These are phyloP conservation scores for Mimachlamys varia DNA, from an alignment of 2,888 invertebrate genomes.

Conservation along the genomic window DNA sequence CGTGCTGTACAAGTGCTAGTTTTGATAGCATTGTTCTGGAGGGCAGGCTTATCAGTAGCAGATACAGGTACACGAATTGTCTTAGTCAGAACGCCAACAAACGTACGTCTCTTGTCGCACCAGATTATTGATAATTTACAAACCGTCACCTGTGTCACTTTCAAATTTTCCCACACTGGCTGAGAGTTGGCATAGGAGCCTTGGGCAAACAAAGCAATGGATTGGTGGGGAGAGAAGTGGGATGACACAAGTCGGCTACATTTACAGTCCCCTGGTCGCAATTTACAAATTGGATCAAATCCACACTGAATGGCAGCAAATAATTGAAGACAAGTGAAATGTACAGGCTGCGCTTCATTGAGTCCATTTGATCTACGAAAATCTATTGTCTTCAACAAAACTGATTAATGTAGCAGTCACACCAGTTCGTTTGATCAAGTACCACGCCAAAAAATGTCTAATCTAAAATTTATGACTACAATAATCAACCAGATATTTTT, in stretches of 20 bases:
- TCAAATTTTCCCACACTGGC: constrained; percentile 15
- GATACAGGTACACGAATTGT: not conserved
- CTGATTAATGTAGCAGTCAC: not conserved
- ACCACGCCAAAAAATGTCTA: not conserved
- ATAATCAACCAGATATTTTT: not conserved
- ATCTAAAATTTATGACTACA: not conserved
- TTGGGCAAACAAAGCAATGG: constrained; percentile 28
- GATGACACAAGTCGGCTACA: not conserved
- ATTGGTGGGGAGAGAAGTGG: not conserved
- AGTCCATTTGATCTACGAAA: constrained; percentile 17
- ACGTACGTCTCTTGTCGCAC: not conserved
- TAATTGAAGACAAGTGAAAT: not conserved
- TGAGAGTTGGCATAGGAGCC: constrained; percentile 18
- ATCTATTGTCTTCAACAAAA: not conserved
- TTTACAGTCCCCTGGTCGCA: not conserved
- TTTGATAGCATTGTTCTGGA: constrained; percentile 26
- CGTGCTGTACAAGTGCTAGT: not conserved
- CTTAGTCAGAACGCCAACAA: constrained; percentile 9
- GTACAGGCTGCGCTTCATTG: constrained; percentile 2
- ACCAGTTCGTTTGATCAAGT: not conserved
- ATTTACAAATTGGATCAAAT: constrained; percentile 34
- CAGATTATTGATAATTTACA: constrained; percentile 34
- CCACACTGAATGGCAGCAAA: not conserved
- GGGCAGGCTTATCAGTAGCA: constrained; percentile 5
- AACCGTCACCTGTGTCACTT: constrained; percentile 34